phyloP scores from a whole-genome alignment of 2,888 invertebrate genomes.

The Eudemis profundana region DNA sequence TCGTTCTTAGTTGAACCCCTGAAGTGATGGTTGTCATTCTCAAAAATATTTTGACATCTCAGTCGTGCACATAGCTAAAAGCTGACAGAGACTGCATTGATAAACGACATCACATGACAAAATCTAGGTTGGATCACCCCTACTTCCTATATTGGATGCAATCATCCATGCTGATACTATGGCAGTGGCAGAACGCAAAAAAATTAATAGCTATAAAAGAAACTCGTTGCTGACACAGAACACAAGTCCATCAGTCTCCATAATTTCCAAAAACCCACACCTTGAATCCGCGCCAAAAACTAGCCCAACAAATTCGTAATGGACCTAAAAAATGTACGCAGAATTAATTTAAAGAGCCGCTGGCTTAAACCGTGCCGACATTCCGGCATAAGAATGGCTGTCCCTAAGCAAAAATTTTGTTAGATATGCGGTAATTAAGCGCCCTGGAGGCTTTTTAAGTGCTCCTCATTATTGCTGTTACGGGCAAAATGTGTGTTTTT shows the following conservation, averaged over 20 bases:
- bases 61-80: too few species aligned
- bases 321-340: constrained; percentile 32
- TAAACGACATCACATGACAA: too few species aligned
- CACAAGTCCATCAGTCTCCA: neutral
- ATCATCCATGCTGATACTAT: neutral
- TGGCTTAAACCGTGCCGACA: constrained; percentile 7
- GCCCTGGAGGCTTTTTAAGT: constrained; percentile 26
- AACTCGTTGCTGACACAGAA: too few species aligned
- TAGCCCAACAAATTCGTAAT: constrained; percentile 28
- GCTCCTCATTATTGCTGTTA: constrained; percentile 24
- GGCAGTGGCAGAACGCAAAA: too few species aligned
- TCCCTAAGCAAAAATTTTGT: constrained; percentile 37
- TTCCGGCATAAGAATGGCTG: constrained; percentile 37
- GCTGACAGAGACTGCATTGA: too few species aligned
- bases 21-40: too few species aligned
- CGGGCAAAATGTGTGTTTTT: neutral
- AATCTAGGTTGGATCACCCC: too few species aligned
- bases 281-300: constrained; percentile 24
- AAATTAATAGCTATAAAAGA: too few species aligned
- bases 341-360: constrained; percentile 31
- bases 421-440: constrained; percentile 39
- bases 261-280: neutral
- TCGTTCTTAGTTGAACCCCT: too few species aligned
- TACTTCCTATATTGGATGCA: neutral
- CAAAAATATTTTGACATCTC: too few species aligned